phyloP scores from a whole-genome alignment of 2,888 invertebrate species.

The Calliopum simillimum region DNA sequence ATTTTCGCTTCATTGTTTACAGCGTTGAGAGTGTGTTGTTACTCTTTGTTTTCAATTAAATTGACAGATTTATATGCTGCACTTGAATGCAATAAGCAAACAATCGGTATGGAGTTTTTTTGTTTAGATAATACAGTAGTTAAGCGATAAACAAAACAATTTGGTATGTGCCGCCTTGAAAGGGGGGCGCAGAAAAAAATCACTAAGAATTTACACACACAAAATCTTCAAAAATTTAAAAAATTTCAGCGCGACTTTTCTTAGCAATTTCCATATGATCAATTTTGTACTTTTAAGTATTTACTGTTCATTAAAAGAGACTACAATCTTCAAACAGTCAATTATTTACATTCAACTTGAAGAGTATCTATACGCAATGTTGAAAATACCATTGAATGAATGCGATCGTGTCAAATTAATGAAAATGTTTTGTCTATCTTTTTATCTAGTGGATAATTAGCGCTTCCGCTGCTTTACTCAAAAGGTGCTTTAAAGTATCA shows the following conservation, averaged over 20 bases:
- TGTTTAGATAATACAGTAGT: too few relatives aligned
- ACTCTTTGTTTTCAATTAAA: slow-evolving; percentile 13
- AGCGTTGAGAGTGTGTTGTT: slow-evolving; percentile 4
- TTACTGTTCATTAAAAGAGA: not conserved
- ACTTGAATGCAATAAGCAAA: slow-evolving; percentile 20
- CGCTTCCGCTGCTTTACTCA: not conserved
- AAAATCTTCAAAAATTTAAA: too few relatives aligned
- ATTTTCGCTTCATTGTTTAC: slow-evolving; percentile 18
- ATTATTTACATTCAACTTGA: not conserved
- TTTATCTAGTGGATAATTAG: slow-evolving; percentile 1
- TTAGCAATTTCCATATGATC: too few relatives aligned
- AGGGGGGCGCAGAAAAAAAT: too few relatives aligned
- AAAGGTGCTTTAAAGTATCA: not conserved
- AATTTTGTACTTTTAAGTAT: not conserved
- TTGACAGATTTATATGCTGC: slow-evolving; percentile 25
- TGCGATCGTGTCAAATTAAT: not conserved
- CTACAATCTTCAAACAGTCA: not conserved
- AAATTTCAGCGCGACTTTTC: too few relatives aligned
- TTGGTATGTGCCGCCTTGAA: too few relatives aligned
- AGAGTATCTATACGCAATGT: slow-evolving; percentile 12
- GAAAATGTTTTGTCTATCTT: not conserved
- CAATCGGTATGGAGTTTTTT: slow-evolving; percentile 3
- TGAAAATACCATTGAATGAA: not conserved
- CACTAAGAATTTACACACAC: too few relatives aligned
- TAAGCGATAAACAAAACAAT: too few relatives aligned